Base-by-base conservation (phyloP, 2,888 invertebrate genomes). In the Pseudolycoriella hygida region DNA sequence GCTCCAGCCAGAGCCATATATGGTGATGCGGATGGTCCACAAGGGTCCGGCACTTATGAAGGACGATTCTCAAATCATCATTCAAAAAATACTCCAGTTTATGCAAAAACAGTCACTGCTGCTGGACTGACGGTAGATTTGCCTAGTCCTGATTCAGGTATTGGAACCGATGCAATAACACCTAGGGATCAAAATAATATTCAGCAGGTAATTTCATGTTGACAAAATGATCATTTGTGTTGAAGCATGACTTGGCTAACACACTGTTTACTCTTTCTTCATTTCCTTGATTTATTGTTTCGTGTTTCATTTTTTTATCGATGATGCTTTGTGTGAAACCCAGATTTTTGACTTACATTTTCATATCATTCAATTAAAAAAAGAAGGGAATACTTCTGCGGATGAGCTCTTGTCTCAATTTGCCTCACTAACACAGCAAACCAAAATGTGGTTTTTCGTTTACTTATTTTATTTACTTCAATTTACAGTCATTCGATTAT, bases 141-240 rank as follows among this genome's bases (percentile, higher is more conserved):
- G 60, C 92, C 93, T 20, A 90, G 90, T 55, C 90, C 92, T 20
- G 94, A 94, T 70, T 88, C 88, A 60, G 94, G 94, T 52, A 93
- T 94, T 60, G 93, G 93, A 51, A 86, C 89, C 34, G 88, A 90
- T 60, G 86, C 89, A 54, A 87, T 89, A 62, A 90, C 90, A 49
- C 89, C 90, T 51, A 72, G 87, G 58, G 87, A 87, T 68, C 87
- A 88, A 69, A 82, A 84, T 60, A 78, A 84, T 62, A 77, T 87
- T 57, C 87, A 86, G 71, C 87, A 86, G 84, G 87, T 87, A 71
- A 72, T 75, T 73, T 60, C 54, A 34, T 42, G 43, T 42, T 45
- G 44, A 46, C 48, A 42, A 44, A 44, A 42, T 40, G 43, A 42
- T 47, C 42, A 42, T 44, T 50, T 44, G 50, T 25, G 25, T 25